phyloP scores from a whole-genome alignment of 2,888 invertebrate species.

The Polydrusus tereticollis region DNA sequence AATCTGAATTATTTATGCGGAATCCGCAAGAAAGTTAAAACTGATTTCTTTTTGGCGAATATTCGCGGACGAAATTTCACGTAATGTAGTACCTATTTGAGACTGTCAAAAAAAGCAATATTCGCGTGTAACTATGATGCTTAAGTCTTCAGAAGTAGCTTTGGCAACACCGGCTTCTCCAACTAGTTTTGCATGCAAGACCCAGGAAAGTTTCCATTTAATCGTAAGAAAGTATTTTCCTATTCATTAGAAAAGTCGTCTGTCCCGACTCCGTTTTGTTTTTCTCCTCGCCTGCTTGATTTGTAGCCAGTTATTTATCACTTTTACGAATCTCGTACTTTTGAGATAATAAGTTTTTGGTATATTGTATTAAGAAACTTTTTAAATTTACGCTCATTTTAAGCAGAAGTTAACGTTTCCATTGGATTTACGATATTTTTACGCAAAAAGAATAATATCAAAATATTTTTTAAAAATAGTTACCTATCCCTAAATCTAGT shows the following conservation, averaged over 20 bases:
- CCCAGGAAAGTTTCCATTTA: conserved; percentile 36
- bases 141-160: too few relatives aligned
- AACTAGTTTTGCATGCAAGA: conserved; percentile 32
- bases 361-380: conserved; percentile 29
- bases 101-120: too few relatives aligned
- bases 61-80: too few relatives aligned
- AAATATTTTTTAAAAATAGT: too few relatives aligned
- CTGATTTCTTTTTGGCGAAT: too few relatives aligned
- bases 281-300: conserved; percentile 37
- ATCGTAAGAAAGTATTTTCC: conserved; percentile 43
- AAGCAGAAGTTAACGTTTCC: background rate
- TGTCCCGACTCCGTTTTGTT: conserved; percentile 38
- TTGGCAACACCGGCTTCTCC: conserved; percentile 14
- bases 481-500: too few relatives aligned
- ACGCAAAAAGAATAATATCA: too few relatives aligned
- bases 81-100: too few relatives aligned
- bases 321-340: conserved; percentile 27
- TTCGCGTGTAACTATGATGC: too few relatives aligned
- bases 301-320: conserved; percentile 48
- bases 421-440: too few relatives aligned
- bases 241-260: conserved; percentile 47
- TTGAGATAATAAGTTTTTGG: conserved; percentile 37
- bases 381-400: conserved; percentile 25
- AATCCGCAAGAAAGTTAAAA: too few relatives aligned
- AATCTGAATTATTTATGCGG: too few relatives aligned